These are phyloP conservation scores for Varanus salvator DNA, from an alignment of 2,113 vertebrate genomes.

Conservation along the genomic window DNA sequence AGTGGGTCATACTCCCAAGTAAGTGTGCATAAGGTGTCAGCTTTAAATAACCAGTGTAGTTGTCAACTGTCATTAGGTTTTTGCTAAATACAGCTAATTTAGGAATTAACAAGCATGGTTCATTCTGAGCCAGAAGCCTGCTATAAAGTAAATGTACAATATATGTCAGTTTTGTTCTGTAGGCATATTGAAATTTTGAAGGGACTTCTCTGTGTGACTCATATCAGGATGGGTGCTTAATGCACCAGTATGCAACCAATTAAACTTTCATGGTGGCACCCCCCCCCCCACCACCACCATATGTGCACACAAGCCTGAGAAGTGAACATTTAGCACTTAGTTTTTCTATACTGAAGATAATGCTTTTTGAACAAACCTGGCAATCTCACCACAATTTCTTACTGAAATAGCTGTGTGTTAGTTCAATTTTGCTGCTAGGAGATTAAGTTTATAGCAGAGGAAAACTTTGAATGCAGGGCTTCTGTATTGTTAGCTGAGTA, in stretches of 20 bases:
- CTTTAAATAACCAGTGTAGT: background rate
- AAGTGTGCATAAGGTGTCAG: too few relatives aligned
- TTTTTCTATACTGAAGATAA: background rate
- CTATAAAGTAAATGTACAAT: background rate
- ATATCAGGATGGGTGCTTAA: background rate
- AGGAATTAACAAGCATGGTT: background rate
- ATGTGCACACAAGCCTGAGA: too few relatives aligned
- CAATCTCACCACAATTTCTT: background rate
- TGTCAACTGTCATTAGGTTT: background rate
- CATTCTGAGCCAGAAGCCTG: background rate
- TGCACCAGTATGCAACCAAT: background rate
- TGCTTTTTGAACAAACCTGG: background rate
- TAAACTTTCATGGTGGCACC: background rate
- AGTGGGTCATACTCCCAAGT: background rate
- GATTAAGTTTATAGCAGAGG: background rate
- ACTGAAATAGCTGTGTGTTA: background rate
- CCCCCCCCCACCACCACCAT: background rate
- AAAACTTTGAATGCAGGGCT: background rate
- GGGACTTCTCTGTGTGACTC: background rate
- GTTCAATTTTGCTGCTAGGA: background rate
- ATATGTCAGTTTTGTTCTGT: background rate
- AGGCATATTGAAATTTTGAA: background rate
- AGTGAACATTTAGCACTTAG: background rate
- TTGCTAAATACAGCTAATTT: background rate
- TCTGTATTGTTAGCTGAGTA: too few relatives aligned